Conservation (phyloP, 2,888 invertebrate genomes). For the Lycia hirtaria region DNA sequence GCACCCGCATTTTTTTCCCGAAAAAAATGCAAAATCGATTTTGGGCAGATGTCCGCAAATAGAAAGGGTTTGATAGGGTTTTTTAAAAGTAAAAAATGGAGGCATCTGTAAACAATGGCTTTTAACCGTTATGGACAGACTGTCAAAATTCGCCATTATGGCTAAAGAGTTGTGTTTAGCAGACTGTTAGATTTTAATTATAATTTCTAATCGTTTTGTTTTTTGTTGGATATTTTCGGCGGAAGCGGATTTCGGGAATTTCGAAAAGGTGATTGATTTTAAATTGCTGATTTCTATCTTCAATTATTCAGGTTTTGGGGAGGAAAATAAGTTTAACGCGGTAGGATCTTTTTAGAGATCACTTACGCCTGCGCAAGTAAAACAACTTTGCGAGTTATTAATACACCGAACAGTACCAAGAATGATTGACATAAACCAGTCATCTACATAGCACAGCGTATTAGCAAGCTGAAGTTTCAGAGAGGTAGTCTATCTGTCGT, state of each 20-base stretch:
- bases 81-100: slow-evolving; percentile 69
- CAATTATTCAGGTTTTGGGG: neutral
- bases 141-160: slow-evolving; percentile 73
- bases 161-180: slow-evolving; percentile 60
- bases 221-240: neutral
- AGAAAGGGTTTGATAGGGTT: slow-evolving; percentile 79
- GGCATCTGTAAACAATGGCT: slow-evolving; percentile 76
- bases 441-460: too few species aligned
- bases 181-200: slow-evolving; percentile 22
- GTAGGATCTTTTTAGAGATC: too few species aligned
- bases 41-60: slow-evolving; percentile 82
- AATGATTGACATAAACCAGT: too few species aligned
- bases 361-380: too few species aligned
- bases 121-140: slow-evolving; percentile 72
- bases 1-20: slow-evolving; percentile 73
- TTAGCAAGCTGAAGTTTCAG: too few species aligned
- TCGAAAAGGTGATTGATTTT: slow-evolving; percentile 20
- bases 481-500: too few species aligned
- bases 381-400: too few species aligned
- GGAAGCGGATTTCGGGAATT: slow-evolving; percentile 15
- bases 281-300: slow-evolving; percentile 10
- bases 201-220: slow-evolving; percentile 26
- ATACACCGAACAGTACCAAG: too few species aligned
- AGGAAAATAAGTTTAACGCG: neutral
- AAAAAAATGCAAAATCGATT: slow-evolving; percentile 83